Evolutionary conservation across 1,140 invertebrate genomes (phyloP).

Genomic region (Temnothorax curvispinosus): DNA sequence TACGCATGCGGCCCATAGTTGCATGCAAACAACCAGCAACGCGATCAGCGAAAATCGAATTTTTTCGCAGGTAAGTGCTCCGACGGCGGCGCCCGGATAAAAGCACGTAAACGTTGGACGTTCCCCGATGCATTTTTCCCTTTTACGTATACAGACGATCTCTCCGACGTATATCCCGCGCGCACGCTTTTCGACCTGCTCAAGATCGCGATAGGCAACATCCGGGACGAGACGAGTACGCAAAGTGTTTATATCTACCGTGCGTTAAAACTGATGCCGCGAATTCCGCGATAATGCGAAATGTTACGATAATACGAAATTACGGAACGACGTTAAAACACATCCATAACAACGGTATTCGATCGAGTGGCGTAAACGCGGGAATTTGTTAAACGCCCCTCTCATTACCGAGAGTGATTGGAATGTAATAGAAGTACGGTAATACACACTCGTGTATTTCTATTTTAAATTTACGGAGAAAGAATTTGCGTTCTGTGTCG

Average conservation of each 20-base stretch:
- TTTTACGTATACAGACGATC: neutral
- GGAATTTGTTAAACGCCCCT: too few species aligned
- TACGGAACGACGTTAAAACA: neutral
- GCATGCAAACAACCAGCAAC: conserved; percentile 82
- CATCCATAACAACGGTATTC: too few species aligned
- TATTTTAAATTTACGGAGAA: neutral
- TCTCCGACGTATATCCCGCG: neutral
- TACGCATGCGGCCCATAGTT: conserved; percentile 80
- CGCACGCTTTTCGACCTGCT: conserved; percentile 17
- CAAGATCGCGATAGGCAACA: conserved; percentile 54
- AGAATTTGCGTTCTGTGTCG: neutral
- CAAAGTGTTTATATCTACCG: conserved; percentile 18
- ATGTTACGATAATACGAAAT: conserved; percentile 18
- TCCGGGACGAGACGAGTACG: conserved; percentile 38
- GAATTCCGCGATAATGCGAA: conserved; percentile 18
- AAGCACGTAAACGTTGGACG: conserved; percentile 75
- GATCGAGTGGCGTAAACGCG: too few species aligned
- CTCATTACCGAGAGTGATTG: too few species aligned
- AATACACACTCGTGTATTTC: neutral
- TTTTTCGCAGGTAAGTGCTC: conserved; percentile 80
- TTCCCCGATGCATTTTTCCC: conserved; percentile 44
- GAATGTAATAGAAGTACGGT: too few species aligned
- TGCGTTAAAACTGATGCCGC: conserved; percentile 13
- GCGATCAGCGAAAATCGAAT: conserved; percentile 80
- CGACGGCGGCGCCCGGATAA: conserved; percentile 77